Conservation (phyloP, 1,140 invertebrate species). For the Caenorhabditis elegans region WBcel235 BX284606.5:6537001-6537500, state of each 20-base stretch:
- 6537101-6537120: not conserved
- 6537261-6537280: no score
- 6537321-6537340: no score
- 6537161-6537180: not conserved
- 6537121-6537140: conserved; percentile 4
- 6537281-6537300: not conserved
- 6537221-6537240: no score
- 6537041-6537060: not conserved
- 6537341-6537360: not conserved
- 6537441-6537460: not conserved
- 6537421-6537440: not conserved
- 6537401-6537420: not conserved
- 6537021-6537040: not conserved
- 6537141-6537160: not conserved
- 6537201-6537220: not conserved
- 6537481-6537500: conserved; percentile 1
- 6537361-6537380: not conserved
- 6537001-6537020: not conserved
- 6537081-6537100: not conserved
- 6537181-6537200: not conserved
- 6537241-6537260: no score
- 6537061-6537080: not conserved
- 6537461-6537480: not conserved
- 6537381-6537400: not conserved
- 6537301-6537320: not conserved